Base-by-base conservation (phyloP, 2,888 invertebrate species). In the Drosophila acutilabella region DNA sequence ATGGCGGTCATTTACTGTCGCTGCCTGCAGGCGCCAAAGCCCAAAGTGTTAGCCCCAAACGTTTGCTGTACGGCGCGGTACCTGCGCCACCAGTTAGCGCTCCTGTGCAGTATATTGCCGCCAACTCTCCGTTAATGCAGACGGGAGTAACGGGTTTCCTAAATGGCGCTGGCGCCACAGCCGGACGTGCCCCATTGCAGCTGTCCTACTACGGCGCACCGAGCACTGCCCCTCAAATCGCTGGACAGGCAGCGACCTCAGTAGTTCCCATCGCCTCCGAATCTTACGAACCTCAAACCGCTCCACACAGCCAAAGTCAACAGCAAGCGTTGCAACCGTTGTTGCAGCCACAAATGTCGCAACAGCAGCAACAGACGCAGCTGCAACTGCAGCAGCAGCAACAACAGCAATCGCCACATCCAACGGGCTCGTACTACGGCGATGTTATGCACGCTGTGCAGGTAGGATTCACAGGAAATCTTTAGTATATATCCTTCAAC, bases 381-480 rank as follows among this genome's bases (percentile, higher is more conserved):
- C 30, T 76, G 36, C 81, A 78, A 26, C 88, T 88, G 61, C 74
- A 83, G 36, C 81, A 78, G 30, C 88, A 88, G 62, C 74, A 83
- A 47, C 83, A 78, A 52, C 81, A 71, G 20, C 80, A 89, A 68
- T 81, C 65, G 56, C 71, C 71, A 45, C 61, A 71, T 45, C 66
- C 89, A 59, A 72, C 88, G 45, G 86, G 83, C 59, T 78, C 88
- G 64, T 92, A 91, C 73, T 92, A 91, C 67, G 91, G 91, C 74
- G 92, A 92, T 77, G 90, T 91, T 61, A 88, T 92, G 82, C 92
- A 92, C 82, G 89, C 89, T 64, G 85, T 91, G 80, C 92, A 92
- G 91, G 92, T 91, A 78, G 73, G 85, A n/a, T n/a, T 26, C 8
- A 2, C 1, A 30, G 30, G 30, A 26, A 26, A 26, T 6, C 7